Conservation (phyloP, 2,797 vertebrate species). For the Dicrostonyx torquatus region DNA sequence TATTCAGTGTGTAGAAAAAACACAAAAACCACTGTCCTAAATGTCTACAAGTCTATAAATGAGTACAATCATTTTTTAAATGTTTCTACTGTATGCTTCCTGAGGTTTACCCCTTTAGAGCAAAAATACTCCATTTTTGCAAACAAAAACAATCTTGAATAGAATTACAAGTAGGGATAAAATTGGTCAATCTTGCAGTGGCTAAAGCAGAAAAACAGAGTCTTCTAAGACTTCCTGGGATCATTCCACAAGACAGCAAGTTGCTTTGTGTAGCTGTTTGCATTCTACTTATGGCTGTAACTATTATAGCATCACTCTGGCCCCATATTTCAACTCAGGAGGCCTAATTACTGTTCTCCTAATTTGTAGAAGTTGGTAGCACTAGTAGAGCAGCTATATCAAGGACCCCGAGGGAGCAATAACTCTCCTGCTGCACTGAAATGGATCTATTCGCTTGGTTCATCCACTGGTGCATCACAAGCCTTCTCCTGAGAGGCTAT, state of each 20-base stretch:
- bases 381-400: slow-evolving; percentile 27
- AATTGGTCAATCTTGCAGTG: slow-evolving; percentile 28
- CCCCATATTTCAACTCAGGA: slow-evolving; percentile 44
- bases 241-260: not conserved
- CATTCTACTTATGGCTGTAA: not conserved
- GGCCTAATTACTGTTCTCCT: slow-evolving; percentile 69
- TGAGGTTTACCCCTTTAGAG: not conserved
- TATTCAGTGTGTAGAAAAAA: not conserved
- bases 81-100: not conserved
- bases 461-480: slow-evolving; percentile 63
- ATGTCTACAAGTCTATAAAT: not conserved
- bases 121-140: not conserved
- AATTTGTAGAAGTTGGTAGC: slow-evolving; percentile 70
- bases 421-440: slow-evolving; percentile 59
- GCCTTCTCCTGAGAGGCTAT: slow-evolving; percentile 3
- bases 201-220: slow-evolving; percentile 17
- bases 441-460: slow-evolving; percentile 59
- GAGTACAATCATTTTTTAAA: not conserved
- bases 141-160: slow-evolving; percentile 48
- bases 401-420: slow-evolving; percentile 49
- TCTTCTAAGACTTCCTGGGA: not conserved
- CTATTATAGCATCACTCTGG: slow-evolving; percentile 41
- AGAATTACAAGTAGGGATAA: not conserved
- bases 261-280: slow-evolving; percentile 3
- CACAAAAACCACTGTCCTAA: not conserved